Evolutionary conservation across 35 echinoderm and acorn worm species (phyloP).

Genomic region (Lytechinus variegatus): DNA sequence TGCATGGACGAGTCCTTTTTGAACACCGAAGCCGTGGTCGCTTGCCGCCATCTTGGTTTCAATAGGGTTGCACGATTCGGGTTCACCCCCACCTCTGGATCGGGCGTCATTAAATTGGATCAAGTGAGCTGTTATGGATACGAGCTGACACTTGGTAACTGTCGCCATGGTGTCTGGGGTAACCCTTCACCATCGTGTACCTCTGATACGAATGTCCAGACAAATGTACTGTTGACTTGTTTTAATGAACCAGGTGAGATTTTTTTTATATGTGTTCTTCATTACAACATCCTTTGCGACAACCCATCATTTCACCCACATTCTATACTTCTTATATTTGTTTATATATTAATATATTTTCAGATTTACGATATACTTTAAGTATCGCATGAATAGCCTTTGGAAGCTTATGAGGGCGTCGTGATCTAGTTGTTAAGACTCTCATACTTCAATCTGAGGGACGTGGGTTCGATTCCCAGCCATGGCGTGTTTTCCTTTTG

Average conservation of each 20-base stretch:
- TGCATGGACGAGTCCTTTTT: background rate
- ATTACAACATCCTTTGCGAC: too few species aligned
- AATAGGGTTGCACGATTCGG: background rate
- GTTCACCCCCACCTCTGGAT: background rate
- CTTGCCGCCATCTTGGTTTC: background rate
- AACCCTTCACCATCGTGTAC: background rate
- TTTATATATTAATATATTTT: too few species aligned
- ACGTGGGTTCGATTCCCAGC: too few species aligned
- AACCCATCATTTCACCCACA: too few species aligned
- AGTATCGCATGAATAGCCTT: too few species aligned
- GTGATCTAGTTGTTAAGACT: too few species aligned
- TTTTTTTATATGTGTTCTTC: too few species aligned
- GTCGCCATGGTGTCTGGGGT: background rate
- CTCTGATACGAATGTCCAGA: background rate
- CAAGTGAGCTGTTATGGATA: background rate
- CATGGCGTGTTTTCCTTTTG: too few species aligned
- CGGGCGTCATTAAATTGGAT: background rate
- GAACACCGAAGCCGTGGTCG: background rate
- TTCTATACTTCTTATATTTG: too few species aligned
- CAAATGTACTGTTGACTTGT: background rate
- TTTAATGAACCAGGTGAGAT: background rate
- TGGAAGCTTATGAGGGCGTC: too few species aligned
- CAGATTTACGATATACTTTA: too few species aligned
- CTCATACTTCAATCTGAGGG: too few species aligned
- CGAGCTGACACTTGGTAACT: background rate